Evolutionary conservation across 2,113 vertebrate genomes (phyloP).

Genomic region (Urocitellus parryii): DNA sequence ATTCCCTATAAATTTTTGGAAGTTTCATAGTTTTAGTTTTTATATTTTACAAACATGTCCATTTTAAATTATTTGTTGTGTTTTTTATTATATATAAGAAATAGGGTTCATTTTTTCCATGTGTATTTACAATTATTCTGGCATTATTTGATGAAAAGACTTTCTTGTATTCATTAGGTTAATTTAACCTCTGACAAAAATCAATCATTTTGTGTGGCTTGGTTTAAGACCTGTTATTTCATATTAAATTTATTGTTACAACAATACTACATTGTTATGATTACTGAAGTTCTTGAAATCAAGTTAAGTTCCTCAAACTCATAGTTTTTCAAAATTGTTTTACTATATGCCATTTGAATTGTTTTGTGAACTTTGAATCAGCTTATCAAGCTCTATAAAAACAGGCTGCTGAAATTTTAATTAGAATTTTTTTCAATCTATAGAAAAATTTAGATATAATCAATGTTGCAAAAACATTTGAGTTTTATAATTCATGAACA

Average conservation of each 20-base stretch:
- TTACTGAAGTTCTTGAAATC: neutral
- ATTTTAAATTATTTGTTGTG: neutral
- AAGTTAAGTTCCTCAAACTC: neutral
- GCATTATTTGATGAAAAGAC: neutral
- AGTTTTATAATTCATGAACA: too few species aligned
- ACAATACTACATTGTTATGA: neutral
- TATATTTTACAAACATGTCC: neutral
- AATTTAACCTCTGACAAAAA: neutral
- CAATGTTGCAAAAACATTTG: neutral
- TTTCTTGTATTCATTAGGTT: neutral
- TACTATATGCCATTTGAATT: neutral
- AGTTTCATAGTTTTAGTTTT: neutral
- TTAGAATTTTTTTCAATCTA: neutral
- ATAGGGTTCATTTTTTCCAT: neutral
- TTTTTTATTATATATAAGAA: neutral
- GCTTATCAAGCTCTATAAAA: neutral
- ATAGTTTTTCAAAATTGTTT: neutral
- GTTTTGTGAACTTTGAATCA: neutral
- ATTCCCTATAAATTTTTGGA: neutral
- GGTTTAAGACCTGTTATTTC: neutral
- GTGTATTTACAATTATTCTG: neutral
- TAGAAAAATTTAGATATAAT: neutral
- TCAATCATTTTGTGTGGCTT: neutral
- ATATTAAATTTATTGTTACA: neutral
- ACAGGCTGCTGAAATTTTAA: neutral